Conservation (phyloP, 2,797 vertebrate genomes). For the Halcyon badia region DNA sequence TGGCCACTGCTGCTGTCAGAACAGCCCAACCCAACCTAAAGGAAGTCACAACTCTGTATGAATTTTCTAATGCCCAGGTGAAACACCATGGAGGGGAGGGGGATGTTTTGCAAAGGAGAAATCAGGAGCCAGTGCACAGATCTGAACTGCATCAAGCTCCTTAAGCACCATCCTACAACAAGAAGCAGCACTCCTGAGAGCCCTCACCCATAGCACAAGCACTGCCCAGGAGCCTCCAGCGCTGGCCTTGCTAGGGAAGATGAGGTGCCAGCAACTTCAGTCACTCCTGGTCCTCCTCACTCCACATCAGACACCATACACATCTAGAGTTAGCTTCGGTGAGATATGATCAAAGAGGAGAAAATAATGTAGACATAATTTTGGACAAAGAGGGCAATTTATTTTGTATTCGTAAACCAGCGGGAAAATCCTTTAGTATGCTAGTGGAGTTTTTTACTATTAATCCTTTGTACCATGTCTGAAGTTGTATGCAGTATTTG, state of each 20-base stretch:
- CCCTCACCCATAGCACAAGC: not conserved
- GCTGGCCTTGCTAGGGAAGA: not conserved
- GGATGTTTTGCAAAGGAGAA: not conserved
- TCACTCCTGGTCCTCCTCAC: not conserved
- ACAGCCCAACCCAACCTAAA: accelerated
- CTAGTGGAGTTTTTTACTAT: not conserved
- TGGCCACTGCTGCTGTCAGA: not conserved
- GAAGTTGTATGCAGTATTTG: not conserved
- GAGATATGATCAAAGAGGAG: not conserved
- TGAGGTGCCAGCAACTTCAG: not conserved
- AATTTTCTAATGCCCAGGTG: not conserved
- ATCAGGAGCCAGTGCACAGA: not conserved
- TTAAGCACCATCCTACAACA: accelerated
- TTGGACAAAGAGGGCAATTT: not conserved
- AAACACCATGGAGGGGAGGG: not conserved
- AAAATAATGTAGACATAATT: not conserved
- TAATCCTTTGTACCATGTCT: not conserved
- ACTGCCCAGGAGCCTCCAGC: not conserved
- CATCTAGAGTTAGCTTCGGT: not conserved
- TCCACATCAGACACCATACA: not conserved
- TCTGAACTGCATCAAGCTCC: not conserved
- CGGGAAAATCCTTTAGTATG: not conserved
- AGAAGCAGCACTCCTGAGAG: not conserved
- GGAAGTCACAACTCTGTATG: not conserved
- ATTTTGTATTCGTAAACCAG: not conserved